Base-by-base conservation (phyloP, 2,888 invertebrate genomes). In the Gerris lacustris region DNA sequence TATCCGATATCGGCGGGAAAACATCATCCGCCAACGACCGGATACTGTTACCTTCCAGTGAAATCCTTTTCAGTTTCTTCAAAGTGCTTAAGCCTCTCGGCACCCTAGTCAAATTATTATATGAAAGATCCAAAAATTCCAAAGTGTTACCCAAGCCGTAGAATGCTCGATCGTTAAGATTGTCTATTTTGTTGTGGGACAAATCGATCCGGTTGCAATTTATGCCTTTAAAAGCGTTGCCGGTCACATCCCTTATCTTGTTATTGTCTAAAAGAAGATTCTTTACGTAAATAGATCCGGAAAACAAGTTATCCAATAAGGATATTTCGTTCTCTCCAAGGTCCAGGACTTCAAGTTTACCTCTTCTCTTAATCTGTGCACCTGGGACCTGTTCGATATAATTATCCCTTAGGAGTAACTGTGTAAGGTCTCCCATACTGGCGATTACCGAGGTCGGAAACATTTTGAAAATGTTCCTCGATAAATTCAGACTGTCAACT, bases 111-210 rank as follows among this genome's bases (percentile, higher is more conserved):
- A 93, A 82, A 77, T 86, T 86, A 79, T 94, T 94, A 79, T 91
- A 87, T 78, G 92, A 92, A 75, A 93, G 81, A 81, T 92, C 92
- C 74, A 93, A 81, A 79, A 91, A 90, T 79, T 93, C 92, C 70
- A 94, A 80, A 17, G 86, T 85, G 75, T 88, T 86, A 74, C 88
- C 87, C 45, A 92, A 82, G 5, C 90, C 90, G 45, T 85, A 82
- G 79, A 94, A 91, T 55, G 92, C 87, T 72, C 86, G 85, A 43
- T 86, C 84, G 77, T 90, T 87, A 44, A 75, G 67, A 18, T 68
- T 44, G 62, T 71, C 44, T 67, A 75, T 45, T 70, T 73, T 73
- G 80, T 94, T 94, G 77, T 89, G 88, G 31, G 91, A 89, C 75
- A 94, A 81, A 72, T 92, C 90, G 71, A 94, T 84, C 77, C 90